A percentile compares a stretch with the other conserved stretches of the same genome.
Evolutionary conservation across 2,797 vertebrate species (phyloP).

Genomic region (Bufotes viridis): DNA sequence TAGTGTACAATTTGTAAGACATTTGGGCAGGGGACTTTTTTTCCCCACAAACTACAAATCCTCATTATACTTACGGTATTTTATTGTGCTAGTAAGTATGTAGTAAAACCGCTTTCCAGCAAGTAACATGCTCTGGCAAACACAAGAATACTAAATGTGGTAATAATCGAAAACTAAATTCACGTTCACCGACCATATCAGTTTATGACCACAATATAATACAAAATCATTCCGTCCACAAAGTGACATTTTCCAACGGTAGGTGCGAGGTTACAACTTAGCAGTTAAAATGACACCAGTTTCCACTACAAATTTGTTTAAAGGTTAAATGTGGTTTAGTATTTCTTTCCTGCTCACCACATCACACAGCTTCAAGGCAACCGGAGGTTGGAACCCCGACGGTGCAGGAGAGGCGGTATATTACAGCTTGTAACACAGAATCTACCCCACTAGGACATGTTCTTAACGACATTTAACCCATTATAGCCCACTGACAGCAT

Average conservation of each 20-base stretch:
- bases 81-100: slow-evolving; percentile 4
- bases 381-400: neutral
- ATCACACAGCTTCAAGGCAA: neutral
- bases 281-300: neutral
- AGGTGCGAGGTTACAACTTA: neutral
- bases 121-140: slow-evolving; percentile 13
- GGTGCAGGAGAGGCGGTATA: neutral
- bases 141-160: slow-evolving; percentile 4
- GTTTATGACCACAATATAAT: neutral
- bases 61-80: neutral
- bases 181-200: neutral
- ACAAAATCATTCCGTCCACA: neutral
- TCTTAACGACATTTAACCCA: neutral
- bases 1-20: slow-evolving; percentile 37
- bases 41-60: neutral
- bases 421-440: neutral
- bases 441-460: neutral
- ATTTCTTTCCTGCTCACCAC: neutral
- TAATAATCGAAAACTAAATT: neutral
- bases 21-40: neutral
- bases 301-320: neutral
- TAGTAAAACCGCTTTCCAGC: slow-evolving; percentile 27
- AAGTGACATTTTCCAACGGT: neutral
- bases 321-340: neutral
- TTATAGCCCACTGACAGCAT: neutral